Percentiles rank a stretch among this genome's conserved stretches.
These are phyloP conservation scores for Eupithecia centaureata DNA, from an alignment of 2,888 invertebrate genomes.

Conservation along the genomic window DNA sequence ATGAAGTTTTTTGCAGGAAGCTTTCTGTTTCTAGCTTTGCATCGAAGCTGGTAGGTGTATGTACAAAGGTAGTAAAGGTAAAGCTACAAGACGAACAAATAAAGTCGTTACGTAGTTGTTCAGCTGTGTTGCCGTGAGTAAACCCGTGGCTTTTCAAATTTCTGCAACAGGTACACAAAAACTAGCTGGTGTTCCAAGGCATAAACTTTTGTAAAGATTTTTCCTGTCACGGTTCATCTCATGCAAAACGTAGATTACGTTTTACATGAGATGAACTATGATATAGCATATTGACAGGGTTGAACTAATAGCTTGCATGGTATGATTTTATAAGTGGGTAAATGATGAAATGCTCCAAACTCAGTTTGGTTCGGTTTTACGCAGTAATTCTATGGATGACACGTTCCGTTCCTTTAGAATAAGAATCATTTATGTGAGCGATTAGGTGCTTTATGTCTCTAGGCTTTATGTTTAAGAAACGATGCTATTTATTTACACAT, in stretches of 20 bases:
- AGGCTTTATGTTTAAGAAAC: too few relatives aligned
- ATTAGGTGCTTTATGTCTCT: too few relatives aligned
- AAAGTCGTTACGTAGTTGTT: background rate
- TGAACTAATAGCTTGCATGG: too few relatives aligned
- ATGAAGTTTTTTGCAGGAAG: conserved; percentile 15
- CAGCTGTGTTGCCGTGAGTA: conserved; percentile 45
- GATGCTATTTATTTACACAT: background rate
- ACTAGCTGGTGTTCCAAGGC: conserved; percentile 30
- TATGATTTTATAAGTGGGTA: too few relatives aligned
- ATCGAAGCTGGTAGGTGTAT: conserved; percentile 14
- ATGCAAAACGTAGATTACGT: background rate
- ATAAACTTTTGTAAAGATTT: conserved; percentile 16
- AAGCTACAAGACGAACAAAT: conserved; percentile 33
- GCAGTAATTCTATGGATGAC: background rate
- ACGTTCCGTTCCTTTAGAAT: background rate
- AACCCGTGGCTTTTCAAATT: conserved; percentile 51
- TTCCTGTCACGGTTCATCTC: background rate
- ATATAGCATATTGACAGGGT: too few relatives aligned
- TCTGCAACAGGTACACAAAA: conserved; percentile 47
- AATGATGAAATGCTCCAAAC: too few relatives aligned
- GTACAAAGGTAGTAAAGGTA: too few relatives aligned
- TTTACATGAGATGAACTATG: too few relatives aligned
- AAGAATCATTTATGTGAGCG: background rate
- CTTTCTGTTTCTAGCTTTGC: conserved; percentile 37
- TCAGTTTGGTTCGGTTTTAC: background rate